Evolutionary conservation across 2,797 vertebrate genomes (phyloP).

Genomic region (Hyperoplus lanceolatus): DNA sequence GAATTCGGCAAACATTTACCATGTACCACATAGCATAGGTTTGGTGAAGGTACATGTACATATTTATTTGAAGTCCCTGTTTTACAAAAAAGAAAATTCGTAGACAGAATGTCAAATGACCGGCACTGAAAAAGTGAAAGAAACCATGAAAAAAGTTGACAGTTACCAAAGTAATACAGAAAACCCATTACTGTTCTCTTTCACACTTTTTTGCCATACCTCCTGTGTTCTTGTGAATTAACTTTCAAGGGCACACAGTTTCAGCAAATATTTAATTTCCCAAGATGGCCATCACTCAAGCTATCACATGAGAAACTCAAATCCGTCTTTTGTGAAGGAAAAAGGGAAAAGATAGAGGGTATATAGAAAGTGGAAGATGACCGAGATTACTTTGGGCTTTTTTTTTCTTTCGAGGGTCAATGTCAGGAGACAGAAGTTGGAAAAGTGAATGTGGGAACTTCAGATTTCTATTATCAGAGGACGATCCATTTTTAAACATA

Average conservation of each 20-base stretch:
- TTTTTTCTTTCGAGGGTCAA: conserved; percentile 65
- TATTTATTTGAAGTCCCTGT: conserved; percentile 1
- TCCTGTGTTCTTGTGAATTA: conserved; percentile 76
- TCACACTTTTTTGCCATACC: conserved; percentile 55
- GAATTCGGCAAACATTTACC: background rate
- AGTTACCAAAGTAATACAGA: conserved; percentile 48
- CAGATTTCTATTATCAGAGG: conserved; percentile 46
- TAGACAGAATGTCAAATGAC: conserved; percentile 45
- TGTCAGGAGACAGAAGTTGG: conserved; percentile 62
- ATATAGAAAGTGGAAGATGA: conserved; percentile 74
- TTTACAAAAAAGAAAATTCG: conserved; percentile 25
- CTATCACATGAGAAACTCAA: conserved; percentile 78
- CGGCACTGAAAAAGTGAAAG: conserved; percentile 42
- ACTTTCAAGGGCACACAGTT: conserved; percentile 82
- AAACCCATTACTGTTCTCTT: conserved; percentile 69
- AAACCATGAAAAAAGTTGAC: conserved; percentile 37
- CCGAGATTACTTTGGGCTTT: conserved; percentile 71
- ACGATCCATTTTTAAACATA: conserved; percentile 52
- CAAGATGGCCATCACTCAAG: conserved; percentile 81
- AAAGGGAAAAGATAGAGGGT: conserved; percentile 57
- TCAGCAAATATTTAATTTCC: conserved; percentile 83
- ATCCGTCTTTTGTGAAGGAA: conserved; percentile 70
- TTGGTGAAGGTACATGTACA: background rate
- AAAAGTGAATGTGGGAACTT: conserved; percentile 59
- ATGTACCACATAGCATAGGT: background rate